Evolutionary conservation across 2,797 vertebrate species (phyloP).

Genomic region (Pseudopleuronectes americanus): DNA sequence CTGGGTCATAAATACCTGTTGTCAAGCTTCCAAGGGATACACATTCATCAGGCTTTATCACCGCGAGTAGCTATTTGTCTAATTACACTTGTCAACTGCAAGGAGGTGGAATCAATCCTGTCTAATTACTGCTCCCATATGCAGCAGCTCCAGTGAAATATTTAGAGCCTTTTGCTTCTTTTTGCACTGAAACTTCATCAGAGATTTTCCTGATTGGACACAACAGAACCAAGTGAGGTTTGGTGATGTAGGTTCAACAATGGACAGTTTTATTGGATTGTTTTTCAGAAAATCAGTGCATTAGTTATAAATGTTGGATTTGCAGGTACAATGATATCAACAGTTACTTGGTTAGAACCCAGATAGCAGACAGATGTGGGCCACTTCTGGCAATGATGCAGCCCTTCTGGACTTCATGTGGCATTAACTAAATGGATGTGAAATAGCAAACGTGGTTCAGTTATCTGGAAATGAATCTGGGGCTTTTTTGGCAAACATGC

Average conservation of each 20-base stretch:
- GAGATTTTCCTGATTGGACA: background rate
- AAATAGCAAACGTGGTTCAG: no score
- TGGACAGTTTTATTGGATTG: no score
- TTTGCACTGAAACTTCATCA: background rate
- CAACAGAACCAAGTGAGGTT: background rate
- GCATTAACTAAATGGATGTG: no score
- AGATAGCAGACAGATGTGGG: no score
- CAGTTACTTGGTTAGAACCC: no score
- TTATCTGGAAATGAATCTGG: no score
- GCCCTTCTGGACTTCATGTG: no score
- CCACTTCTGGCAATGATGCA: no score
- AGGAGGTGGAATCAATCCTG: slow-evolving; percentile 11
- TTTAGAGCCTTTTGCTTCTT: slow-evolving; percentile 10
- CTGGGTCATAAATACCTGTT: slow-evolving; percentile 40
- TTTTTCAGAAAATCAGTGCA: no score
- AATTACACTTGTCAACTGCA: slow-evolving; percentile 23
- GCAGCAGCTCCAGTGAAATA: background rate
- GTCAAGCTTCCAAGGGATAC: slow-evolving; percentile 19
- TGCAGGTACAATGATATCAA: no score
- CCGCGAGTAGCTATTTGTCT: slow-evolving; percentile 32
- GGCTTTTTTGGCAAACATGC: no score
- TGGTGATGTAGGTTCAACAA: background rate
- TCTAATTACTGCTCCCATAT: slow-evolving; percentile 24
- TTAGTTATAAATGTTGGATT: no score
- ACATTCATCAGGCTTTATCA: background rate